Evolutionary conservation across 2,113 vertebrate species (phyloP), one percentile per base, ranked within the genome.

Genomic region (Megaceryle torquata): DNA sequence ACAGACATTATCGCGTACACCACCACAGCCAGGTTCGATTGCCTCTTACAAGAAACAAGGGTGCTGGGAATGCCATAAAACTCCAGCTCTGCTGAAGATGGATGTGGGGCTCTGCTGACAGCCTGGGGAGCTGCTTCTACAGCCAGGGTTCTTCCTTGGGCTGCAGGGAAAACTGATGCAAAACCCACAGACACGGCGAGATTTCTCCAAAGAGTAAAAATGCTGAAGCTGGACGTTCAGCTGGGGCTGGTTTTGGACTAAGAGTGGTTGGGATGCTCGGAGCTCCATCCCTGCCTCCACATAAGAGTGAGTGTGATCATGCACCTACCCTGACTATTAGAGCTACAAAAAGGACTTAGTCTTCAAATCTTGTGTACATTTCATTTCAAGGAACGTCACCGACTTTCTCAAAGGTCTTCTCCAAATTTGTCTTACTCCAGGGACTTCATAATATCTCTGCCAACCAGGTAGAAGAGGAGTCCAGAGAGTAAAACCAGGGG

Each of bases 391-490:
- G 53, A 76, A 12, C 25, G 43, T 65, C 21, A 67, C 15, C 37
- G 28, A 37, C 29, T 48, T 81, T 51, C 80, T 29, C 69, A 65
- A 48, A 56, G 56, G 35, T 43, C 54, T 70, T 78, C 44, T 56
- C 46, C 53, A 14, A 10, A 5, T 19, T 6, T 33, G 8, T 50
- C 63, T 92, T 86, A 98, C 60, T 97, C 97, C 75, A 93, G 59
- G 63, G 97, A 96, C 31, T 88, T 95, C 78, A 70, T 63, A 53
- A 98, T 94, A 22, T 91, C 97, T 50, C 96, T 95, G 72, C 98
- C 98, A 26, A 98, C 93, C 41, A 98, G 96, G 93, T 98, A 98
- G 97, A 99, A 99, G 56, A 99, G 95, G 75, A 99, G 92, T 37
- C 99, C 99, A 1, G 98, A 98, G 28, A 98, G 59, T 4, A 98